Conservation (phyloP, 1,140 invertebrate species). For the Drosophila kikkawai region DNA sequence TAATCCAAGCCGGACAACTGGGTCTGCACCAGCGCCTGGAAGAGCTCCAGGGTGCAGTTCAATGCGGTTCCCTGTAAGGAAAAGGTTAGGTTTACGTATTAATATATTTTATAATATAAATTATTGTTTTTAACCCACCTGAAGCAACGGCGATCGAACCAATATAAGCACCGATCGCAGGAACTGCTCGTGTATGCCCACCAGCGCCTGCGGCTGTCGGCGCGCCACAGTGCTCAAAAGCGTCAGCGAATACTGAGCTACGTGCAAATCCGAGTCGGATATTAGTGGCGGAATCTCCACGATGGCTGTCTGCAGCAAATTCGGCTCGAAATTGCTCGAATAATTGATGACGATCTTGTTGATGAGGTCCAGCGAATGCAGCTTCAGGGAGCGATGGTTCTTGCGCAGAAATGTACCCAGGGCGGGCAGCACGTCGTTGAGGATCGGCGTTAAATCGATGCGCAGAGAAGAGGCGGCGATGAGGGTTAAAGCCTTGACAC, state of each 20-base stretch:
- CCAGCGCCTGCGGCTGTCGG: slow-evolving; percentile 85
- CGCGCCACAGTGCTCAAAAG: slow-evolving; percentile 88
- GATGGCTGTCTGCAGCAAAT: slow-evolving; percentile 91
- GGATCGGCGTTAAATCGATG: slow-evolving; percentile 94
- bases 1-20: slow-evolving; percentile 92
- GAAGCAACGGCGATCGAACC: slow-evolving; percentile 96
- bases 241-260: slow-evolving; percentile 95
- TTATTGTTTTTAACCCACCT: slow-evolving; percentile 82
- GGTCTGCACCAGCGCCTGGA: slow-evolving; percentile 94
- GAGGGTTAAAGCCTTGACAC: slow-evolving; percentile 97
- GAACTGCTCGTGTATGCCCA: slow-evolving; percentile 86
- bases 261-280: slow-evolving; percentile 97
- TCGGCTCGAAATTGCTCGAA: slow-evolving; percentile 89
- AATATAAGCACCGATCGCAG: slow-evolving; percentile 94
- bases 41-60: slow-evolving; percentile 95
- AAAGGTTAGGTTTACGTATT: not conserved
- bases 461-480: slow-evolving; percentile 95
- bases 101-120: not conserved
- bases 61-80: slow-evolving; percentile 91
- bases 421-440: slow-evolving; percentile 95
- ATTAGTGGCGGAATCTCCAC: slow-evolving; percentile 95
- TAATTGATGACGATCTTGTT: slow-evolving; percentile 96
- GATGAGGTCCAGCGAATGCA: slow-evolving; percentile 95
- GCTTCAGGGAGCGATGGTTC: slow-evolving; percentile 97
- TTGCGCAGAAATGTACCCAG: slow-evolving; percentile 97